Base-by-base conservation (phyloP, 2,888 invertebrate genomes). In the Scotopteryx bipunctaria region DNA sequence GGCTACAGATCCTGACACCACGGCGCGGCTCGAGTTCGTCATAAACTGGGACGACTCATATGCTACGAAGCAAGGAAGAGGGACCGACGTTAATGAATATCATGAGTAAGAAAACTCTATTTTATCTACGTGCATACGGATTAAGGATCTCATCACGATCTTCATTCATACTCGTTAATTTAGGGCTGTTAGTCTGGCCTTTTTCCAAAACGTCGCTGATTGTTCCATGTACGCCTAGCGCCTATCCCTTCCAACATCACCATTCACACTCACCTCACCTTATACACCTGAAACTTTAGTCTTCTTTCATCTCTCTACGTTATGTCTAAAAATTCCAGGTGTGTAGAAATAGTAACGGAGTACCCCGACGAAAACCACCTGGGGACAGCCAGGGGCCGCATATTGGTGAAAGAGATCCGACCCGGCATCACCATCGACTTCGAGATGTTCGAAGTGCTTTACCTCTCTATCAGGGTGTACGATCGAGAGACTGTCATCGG, bases 1-100 rank as follows among this genome's bases (percentile, higher is more conserved):
- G 2, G 94, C 92, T 1, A 89, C 81, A 0, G 94, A 93, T 76
- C 90, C 91, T 0, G 94, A 94, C 67, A 91, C 92, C 2, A 88
- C 89, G 0, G 92, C 94, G 0, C 63, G 86, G 6, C 75, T 94
- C 27, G 62, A 66, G 21, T 93, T 94, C 62, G 79, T 81, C 33
- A 94, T 94, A 27, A 79, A 92, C 57, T 94, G 94, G 94, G 69
- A 79, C 0, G 71, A 79, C 0, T 90, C 92, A 0, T 91, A 91
- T 61, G 93, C 92, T 2, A 92, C 86, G 44, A 94, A 93, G 74
- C 92, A 92, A 63, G 93, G 93, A 0, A 67, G 82, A 2, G 74
- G 67, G 0, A 76, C 90, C 0, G 68, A 78, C 3, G 42, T 69
- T 1, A 21, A 8, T 0, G 81, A 87, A 50, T 91, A 71, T 49